These are phyloP conservation scores for Megaceryle maxima DNA, from an alignment of 2,113 vertebrate species.

Conservation along the genomic window DNA sequence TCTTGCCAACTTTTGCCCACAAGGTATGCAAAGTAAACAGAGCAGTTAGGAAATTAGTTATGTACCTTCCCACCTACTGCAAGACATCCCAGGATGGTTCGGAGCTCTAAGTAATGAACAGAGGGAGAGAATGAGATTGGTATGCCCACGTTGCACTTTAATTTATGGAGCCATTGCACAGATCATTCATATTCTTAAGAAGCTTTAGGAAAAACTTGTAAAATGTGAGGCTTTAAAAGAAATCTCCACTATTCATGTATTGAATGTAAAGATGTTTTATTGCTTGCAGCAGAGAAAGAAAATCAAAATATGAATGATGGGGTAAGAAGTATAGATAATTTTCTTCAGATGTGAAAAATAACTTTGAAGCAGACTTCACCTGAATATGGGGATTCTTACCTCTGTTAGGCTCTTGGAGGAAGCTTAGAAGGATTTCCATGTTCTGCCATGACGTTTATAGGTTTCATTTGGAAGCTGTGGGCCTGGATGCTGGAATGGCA, in stretches of 20 bases:
- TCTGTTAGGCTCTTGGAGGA: neutral
- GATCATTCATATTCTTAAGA: neutral
- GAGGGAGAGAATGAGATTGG: neutral
- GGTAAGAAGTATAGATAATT: neutral
- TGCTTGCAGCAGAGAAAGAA: neutral
- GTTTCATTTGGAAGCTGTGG: neutral
- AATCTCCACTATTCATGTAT: neutral
- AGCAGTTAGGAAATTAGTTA: constrained; percentile 48
- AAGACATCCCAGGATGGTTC: neutral
- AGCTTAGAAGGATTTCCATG: neutral
- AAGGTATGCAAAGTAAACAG: constrained; percentile 62
- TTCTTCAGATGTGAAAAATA: neutral
- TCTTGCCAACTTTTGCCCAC: constrained; percentile 62
- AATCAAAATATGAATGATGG: neutral
- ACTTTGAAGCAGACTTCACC: neutral
- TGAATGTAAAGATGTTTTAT: neutral
- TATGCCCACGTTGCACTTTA: neutral
- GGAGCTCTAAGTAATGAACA: neutral
- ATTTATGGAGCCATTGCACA: neutral
- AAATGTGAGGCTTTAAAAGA: constrained; percentile 9
- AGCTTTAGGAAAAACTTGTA: constrained; percentile 1
- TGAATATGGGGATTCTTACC: neutral
- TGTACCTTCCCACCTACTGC: neutral
- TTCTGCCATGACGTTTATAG: neutral
- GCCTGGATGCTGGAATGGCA: neutral